A percentile compares a stretch with the other conserved stretches of the same genome.
These are phyloP conservation scores for Tenthredo mesomela DNA, from an alignment of 2,888 invertebrate genomes.

Conservation along the genomic window DNA sequence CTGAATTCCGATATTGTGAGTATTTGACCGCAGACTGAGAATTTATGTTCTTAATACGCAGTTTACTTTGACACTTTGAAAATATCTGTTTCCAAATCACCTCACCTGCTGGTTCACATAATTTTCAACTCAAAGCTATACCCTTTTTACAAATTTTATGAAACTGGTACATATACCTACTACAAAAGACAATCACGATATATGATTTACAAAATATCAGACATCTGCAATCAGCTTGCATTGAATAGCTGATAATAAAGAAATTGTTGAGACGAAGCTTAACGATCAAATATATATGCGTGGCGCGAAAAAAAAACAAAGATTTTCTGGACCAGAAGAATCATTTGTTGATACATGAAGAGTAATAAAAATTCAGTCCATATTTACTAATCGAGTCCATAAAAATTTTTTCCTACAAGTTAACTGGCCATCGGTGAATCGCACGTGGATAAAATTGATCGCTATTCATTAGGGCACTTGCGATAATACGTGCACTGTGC, in stretches of 20 bases:
- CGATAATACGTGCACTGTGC: too few relatives aligned
- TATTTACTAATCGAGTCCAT: too few relatives aligned
- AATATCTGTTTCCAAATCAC: constrained; percentile 3
- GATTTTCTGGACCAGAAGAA: not conserved
- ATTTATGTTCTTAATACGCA: not conserved
- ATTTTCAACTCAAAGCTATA: not conserved
- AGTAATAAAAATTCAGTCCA: not conserved
- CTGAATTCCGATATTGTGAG: not conserved
- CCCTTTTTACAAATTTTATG: not conserved
- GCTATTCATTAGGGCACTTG: not conserved
- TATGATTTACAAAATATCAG: not conserved
- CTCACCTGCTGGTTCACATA: not conserved
- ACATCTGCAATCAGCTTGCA: not conserved
- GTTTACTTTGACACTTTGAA: not conserved
- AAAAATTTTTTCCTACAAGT: not conserved
- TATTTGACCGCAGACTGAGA: constrained; percentile 3
- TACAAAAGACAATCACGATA: not conserved
- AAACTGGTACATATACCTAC: too few relatives aligned
- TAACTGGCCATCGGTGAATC: not conserved
- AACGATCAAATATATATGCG: not conserved
- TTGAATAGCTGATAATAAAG: not conserved
- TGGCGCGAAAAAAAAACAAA: not conserved
- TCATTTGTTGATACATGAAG: too few relatives aligned
- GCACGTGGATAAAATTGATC: not conserved
- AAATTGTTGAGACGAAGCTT: not conserved